These are phyloP conservation scores for Neoaliturus tenellus DNA, from an alignment of 2,888 invertebrate species.

Conservation along the genomic window DNA sequence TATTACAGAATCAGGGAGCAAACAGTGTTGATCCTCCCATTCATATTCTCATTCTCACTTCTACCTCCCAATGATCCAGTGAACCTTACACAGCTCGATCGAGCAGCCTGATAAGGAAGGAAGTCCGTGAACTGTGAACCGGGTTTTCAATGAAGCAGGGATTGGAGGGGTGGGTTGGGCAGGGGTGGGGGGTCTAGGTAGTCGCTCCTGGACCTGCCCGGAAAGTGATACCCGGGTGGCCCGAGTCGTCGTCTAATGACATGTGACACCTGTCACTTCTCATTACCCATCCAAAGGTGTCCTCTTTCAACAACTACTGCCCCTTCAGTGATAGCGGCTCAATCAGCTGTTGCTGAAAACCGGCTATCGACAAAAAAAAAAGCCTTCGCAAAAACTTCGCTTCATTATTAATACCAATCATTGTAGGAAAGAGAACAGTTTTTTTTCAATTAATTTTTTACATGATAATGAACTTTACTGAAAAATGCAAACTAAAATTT, in stretches of 20 bases:
- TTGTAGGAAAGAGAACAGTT: neutral
- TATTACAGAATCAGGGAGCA: too few relatives aligned
- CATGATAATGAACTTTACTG: too few relatives aligned
- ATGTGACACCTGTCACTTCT: constrained; percentile 52
- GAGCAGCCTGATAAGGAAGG: neutral
- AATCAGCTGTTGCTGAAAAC: neutral
- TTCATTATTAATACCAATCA: too few relatives aligned
- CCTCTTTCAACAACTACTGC: constrained; percentile 37
- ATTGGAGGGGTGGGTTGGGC: neutral
- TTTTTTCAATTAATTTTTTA: neutral
- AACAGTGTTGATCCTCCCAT: too few relatives aligned
- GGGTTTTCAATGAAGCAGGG: neutral
- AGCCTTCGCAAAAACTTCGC: too few relatives aligned
- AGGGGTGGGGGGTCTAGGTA: constrained; percentile 10
- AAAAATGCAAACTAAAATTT: too few relatives aligned
- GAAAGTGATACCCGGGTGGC: constrained; percentile 37
- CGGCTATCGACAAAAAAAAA: too few relatives aligned
- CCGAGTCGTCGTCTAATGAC: constrained; percentile 32
- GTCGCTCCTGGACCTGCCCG: constrained; percentile 32
- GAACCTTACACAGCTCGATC: neutral
- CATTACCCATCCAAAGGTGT: constrained; percentile 47
- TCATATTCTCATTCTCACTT: too few relatives aligned
- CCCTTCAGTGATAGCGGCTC: neutral
- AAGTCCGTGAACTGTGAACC: neutral
- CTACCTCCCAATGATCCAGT: neutral